phyloP scores from a whole-genome alignment of 2,797 vertebrate species.

The Myripristis murdjan region DNA sequence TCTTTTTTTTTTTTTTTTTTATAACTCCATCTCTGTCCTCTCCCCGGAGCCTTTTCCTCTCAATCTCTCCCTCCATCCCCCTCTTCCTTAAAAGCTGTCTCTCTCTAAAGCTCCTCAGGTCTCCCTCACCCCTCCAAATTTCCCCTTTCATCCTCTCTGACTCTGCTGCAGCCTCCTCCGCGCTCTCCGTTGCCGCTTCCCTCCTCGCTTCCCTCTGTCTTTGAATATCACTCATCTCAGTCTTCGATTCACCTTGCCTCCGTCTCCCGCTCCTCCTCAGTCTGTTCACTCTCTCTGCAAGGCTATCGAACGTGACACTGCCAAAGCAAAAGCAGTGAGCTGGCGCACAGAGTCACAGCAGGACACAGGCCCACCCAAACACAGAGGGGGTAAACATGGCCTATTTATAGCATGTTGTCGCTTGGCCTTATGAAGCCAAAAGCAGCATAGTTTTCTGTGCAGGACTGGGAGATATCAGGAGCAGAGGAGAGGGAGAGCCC shows the following conservation, averaged over 20 bases:
- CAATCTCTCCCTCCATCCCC: constrained; percentile 36
- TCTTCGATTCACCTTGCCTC: constrained; percentile 39
- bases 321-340: constrained; percentile 65
- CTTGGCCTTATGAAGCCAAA: constrained; percentile 55
- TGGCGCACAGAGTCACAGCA: constrained; percentile 62
- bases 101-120: constrained; percentile 56
- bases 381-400: constrained; percentile 61
- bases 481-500: not conserved
- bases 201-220: constrained; percentile 28
- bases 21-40: constrained; percentile 56
- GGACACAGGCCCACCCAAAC: constrained; percentile 64
- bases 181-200: constrained; percentile 1
- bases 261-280: constrained; percentile 1
- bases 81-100: constrained; percentile 71
- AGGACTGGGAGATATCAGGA: constrained; percentile 10
- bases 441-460: constrained; percentile 34
- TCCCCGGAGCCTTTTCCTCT: constrained; percentile 56
- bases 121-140: constrained; percentile 41
- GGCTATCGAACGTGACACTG: constrained; percentile 63
- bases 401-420: constrained; percentile 70
- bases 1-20: constrained; percentile 18
- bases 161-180: constrained; percentile 38
- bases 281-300: constrained; percentile 44
- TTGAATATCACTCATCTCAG: constrained; percentile 31
- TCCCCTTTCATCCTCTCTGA: constrained; percentile 55